Base-by-base conservation (phyloP, 2,888 invertebrate genomes). In the Bugula neritina region DNA sequence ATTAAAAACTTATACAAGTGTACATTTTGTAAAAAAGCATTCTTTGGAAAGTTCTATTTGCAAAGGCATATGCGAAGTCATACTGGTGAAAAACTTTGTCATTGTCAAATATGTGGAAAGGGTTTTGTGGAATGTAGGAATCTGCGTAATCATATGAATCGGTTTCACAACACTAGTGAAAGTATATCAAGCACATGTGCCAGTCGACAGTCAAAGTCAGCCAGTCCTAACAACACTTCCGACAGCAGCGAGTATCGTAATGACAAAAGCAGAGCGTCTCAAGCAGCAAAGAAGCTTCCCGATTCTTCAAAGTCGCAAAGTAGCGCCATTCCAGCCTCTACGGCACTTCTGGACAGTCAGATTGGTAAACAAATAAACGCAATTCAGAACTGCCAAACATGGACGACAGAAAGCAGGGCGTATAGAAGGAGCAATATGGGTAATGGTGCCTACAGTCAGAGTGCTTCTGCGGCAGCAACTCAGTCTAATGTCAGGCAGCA, bases 1-100 rank as follows among this genome's bases (percentile, higher is more conserved):
- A 23, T 72, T 25, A 76, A 75, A 73, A 76, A 74, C 35, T 72
- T 69, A 34, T 78, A 76, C 71, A 74, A 74, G n/a, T 84, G 84
- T 74, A 77, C 78, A 25, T 79, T 77, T 74, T 84, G 84, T 74
- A 79, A 79, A 31, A 84, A 84, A 74, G 77, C 80, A 23, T 84
- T 84, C 74, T 81, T 80, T 72, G 76, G 82, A 17, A 77, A 80
- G 71, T 83, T 80, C 72, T 80, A 80, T 21, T 77, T 84, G 17
- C 80, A 82, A 73, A 79, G 84, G 31, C 84, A 84, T 74, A 81
- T 83, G 76, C 78, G 83, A 35, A 80, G 83, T 58, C 84, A 84
- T 74, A 83, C 81, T 23, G 82, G 82, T 34, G 80, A 81, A 70
- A 82, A 82, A 73, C 80, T 80, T 2, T 84, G 83, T 73, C 80